These are phyloP conservation scores for Spisula solida DNA, from an alignment of 2,888 invertebrate genomes.

Conservation along the genomic window DNA sequence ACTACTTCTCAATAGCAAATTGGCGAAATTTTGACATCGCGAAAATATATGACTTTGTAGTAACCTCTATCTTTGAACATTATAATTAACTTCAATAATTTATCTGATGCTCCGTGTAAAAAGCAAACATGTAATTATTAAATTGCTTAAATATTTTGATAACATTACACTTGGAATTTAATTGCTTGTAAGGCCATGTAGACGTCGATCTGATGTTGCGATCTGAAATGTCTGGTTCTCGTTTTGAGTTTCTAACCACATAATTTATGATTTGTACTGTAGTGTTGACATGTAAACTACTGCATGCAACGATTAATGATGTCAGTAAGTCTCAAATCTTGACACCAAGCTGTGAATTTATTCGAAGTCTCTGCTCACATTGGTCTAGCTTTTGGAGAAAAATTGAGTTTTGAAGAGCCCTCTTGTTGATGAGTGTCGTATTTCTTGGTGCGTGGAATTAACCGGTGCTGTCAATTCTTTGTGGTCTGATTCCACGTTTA, in stretches of 20 bases:
- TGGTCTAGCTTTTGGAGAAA: neutral
- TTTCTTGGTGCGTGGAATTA: too few relatives aligned
- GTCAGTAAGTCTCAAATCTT: neutral
- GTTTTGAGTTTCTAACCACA: neutral
- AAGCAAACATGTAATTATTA: neutral
- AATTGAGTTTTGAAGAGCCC: too few relatives aligned
- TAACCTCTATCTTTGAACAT: neutral
- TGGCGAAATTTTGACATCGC: neutral
- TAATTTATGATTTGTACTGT: neutral
- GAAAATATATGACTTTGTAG: too few relatives aligned
- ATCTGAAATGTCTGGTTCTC: neutral
- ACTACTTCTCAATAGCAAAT: too few relatives aligned
- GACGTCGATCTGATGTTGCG: neutral
- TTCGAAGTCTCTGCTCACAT: neutral
- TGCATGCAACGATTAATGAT: neutral
- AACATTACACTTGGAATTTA: neutral
- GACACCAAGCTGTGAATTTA: conserved; percentile 19
- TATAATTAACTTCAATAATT: neutral
- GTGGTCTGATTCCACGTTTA: too few relatives aligned
- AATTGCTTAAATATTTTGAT: neutral
- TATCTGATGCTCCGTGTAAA: neutral
- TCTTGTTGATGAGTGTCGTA: too few relatives aligned
- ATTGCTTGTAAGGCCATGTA: neutral
- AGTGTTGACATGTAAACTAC: neutral
- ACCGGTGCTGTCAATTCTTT: too few relatives aligned